Conservation (phyloP, 2,888 invertebrate genomes). For the Agrotis ipsilon region DNA sequence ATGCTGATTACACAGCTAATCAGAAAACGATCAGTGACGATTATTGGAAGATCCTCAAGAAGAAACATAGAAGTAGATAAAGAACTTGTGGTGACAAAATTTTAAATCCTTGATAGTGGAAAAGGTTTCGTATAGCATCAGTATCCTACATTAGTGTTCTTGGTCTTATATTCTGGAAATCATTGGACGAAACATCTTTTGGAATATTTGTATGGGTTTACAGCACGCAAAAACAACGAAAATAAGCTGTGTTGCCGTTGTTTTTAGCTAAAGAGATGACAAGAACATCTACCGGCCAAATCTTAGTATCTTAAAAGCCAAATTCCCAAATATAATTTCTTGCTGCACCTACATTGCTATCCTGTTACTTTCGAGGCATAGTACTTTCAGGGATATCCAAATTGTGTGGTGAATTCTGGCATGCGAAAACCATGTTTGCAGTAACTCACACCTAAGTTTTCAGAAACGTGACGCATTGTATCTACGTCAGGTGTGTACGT, state of each 20-base stretch:
- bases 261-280: background rate
- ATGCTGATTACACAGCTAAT: background rate
- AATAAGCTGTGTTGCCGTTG: background rate
- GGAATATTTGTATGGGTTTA: background rate
- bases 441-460: constrained; percentile 20
- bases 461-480: constrained; percentile 41
- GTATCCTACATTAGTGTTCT: background rate
- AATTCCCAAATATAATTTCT: too few species aligned
- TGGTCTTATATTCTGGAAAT: background rate
- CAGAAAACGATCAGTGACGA: too few species aligned
- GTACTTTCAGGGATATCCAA: background rate
- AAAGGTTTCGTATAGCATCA: background rate
- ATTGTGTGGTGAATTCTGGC: background rate
- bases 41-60: background rate
- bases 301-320: background rate
- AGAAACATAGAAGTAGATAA: too few species aligned
- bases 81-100: background rate
- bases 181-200: background rate
- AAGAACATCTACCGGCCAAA: background rate
- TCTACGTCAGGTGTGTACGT: constrained; percentile 16
- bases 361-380: background rate
- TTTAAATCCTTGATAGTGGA: background rate
- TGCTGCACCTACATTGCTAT: background rate
- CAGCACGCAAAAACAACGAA: background rate
- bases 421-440: constrained; percentile 3